Evolutionary conservation across 2,888 invertebrate species (phyloP).

Genomic region (Drosophila merina): DNA sequence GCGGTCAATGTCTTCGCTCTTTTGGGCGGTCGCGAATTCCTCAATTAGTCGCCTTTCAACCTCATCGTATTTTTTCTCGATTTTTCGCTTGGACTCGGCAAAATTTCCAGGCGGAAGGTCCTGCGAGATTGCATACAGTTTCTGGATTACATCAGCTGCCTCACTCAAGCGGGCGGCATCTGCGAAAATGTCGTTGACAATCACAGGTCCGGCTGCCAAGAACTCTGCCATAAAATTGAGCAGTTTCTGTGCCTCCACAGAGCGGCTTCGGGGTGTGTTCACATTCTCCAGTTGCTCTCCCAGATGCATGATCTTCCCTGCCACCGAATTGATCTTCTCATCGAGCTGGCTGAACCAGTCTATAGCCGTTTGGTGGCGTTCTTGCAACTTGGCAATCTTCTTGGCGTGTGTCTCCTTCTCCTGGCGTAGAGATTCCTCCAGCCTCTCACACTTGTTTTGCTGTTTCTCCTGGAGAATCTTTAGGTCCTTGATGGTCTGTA

Average conservation of each 20-base stretch:
- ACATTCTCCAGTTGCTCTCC: constrained; percentile 99
- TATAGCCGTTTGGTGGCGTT: constrained; percentile 93
- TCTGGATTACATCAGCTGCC: constrained; percentile 98
- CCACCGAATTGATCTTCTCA: constrained; percentile 97
- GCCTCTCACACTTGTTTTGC: constrained; percentile 92
- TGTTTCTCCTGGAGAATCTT: constrained; percentile 92
- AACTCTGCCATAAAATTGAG: constrained; percentile 97
- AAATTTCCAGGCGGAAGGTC: constrained; percentile 95
- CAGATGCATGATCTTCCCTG: constrained; percentile 98
- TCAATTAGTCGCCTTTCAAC: constrained; percentile 95
- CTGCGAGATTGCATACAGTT: constrained; percentile 96
- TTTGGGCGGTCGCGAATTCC: constrained; percentile 96
- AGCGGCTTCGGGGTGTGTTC: constrained; percentile 96
- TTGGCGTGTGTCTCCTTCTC: constrained; percentile 93
- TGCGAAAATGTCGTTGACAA: constrained; percentile 93
- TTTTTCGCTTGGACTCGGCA: constrained; percentile 92
- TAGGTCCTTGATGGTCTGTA: constrained; percentile 94
- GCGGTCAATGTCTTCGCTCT: constrained; percentile 91
- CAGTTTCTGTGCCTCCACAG: constrained; percentile 96
- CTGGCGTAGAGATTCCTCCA: constrained; percentile 92
- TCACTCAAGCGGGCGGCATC: constrained; percentile 92
- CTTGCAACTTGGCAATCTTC: constrained; percentile 92
- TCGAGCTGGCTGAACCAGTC: constrained; percentile 96
- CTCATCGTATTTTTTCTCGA: constrained; percentile 94
- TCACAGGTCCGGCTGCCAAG: constrained; percentile 90